Evolutionary conservation across 1,140 invertebrate species (phyloP), one percentile per base, ranked within the genome.

Genomic region (Temnothorax longispinosus): DNA sequence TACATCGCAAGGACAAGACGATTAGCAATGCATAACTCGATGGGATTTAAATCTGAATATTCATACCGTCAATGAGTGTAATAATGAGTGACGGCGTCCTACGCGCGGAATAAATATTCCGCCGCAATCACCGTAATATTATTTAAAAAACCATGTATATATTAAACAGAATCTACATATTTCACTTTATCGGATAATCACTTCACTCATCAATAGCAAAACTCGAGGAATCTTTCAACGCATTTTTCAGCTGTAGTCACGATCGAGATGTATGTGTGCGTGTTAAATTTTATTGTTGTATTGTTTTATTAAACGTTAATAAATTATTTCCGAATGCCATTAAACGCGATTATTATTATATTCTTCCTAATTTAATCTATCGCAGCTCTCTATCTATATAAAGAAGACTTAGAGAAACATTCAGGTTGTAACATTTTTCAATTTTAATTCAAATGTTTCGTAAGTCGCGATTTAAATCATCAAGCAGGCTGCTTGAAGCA

Each of bases 21-120:
- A 92, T 93, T 87, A 89, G 88, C 78, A 81, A 92, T 92, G 89
- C 92, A 93, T 91, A 86, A 91, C 72, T 88, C 86, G 69, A 50
- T 75, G 41, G 44, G 56, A 72, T 52, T 8, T 64, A 50, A 77
- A 86, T 75, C 76, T 90, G 89, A 90, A 93, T 93, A 93, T 93
- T 93, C 89, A 92, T 90, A 62, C 15, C 54, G 58, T 67, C 75
- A 88, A 87, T 86, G 85, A 88, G 87, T 75, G 32, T 35, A 65
- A 75, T 41, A 77, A n/a, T 41, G 21, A 84, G 21, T 44, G 50
- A 62, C 47, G 18, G 44, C 52, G 35, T 18, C 13, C 21, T 32
- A 64, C 41, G 44, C 58, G 75, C 32, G 35, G 72, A 41, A 85
- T 85, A 76, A 60, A 85, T 77, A 76, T 77, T 64, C 52, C 41